Evolutionary conservation across 2,888 invertebrate species (phyloP).

Genomic region (Conops quadrifasciatus): DNA sequence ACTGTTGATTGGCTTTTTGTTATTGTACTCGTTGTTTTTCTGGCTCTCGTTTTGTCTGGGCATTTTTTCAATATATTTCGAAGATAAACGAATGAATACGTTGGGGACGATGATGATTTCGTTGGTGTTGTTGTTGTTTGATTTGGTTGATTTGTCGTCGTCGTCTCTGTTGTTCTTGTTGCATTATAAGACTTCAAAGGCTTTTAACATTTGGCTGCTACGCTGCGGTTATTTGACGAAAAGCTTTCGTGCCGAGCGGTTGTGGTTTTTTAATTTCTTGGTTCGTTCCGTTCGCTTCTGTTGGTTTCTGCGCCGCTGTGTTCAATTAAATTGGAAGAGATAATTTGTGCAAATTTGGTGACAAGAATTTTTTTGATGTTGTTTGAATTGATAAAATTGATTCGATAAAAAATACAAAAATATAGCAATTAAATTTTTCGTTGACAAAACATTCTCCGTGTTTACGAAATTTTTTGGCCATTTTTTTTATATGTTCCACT

Average conservation of each 20-base stretch:
- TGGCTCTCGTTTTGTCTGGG: slow-evolving; percentile 3
- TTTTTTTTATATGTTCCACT: slow-evolving; percentile 38
- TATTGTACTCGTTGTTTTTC: slow-evolving; percentile 12
- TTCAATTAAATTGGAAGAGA: slow-evolving; percentile 33
- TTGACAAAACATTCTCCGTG: too few relatives aligned
- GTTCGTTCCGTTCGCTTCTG: slow-evolving; percentile 44
- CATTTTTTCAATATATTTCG: slow-evolving; percentile 31
- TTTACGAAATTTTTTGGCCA: too few relatives aligned
- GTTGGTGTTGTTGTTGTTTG: slow-evolving; percentile 24
- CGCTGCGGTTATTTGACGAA: slow-evolving; percentile 59
- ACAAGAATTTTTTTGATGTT: slow-evolving; percentile 19
- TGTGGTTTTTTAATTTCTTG: slow-evolving; percentile 34
- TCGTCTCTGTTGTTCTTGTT: slow-evolving; percentile 31
- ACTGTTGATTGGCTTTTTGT: slow-evolving; percentile 8
- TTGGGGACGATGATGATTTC: slow-evolving; percentile 33
- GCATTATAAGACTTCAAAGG: slow-evolving; percentile 43
- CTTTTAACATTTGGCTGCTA: slow-evolving; percentile 48
- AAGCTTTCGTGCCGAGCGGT: slow-evolving; percentile 63
- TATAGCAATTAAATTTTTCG: too few relatives aligned
- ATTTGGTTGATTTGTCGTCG: slow-evolving; percentile 8
- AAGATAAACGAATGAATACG: slow-evolving; percentile 25
- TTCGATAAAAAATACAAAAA: too few relatives aligned
- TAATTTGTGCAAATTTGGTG: slow-evolving; percentile 16
- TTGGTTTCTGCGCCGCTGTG: slow-evolving; percentile 31
- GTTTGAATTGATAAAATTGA: too few relatives aligned